These are phyloP conservation scores for Gulo gulo DNA, from an alignment of 2,113 vertebrate genomes.

Conservation along the genomic window DNA sequence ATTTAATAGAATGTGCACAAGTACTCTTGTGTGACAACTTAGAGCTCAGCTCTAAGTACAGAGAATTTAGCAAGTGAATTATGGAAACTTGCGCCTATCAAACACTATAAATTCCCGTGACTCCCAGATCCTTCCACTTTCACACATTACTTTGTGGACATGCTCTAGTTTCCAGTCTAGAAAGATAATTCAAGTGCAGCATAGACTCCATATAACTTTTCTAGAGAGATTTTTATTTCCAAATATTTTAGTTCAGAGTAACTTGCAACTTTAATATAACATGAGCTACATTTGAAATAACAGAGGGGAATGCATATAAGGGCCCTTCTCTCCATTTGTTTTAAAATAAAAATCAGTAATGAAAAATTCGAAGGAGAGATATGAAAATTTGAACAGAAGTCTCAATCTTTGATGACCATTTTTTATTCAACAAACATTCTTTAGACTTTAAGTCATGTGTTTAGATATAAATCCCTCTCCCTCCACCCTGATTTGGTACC, in stretches of 20 bases:
- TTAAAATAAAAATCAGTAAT: slow-evolving; percentile 53
- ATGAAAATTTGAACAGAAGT: not conserved
- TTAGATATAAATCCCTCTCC: not conserved
- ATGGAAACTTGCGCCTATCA: not conserved
- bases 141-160: not conserved
- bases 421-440: not conserved
- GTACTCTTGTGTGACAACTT: not conserved
- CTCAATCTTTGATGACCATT: not conserved
- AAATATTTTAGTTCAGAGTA: slow-evolving; percentile 15
- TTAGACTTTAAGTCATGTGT: not conserved
- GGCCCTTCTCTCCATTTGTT: slow-evolving; percentile 7
- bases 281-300: slow-evolving; percentile 4
- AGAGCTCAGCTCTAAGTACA: slow-evolving; percentile 28
- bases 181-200: not conserved
- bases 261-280: slow-evolving; percentile 18
- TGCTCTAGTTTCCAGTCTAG: not conserved
- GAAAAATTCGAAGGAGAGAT: slow-evolving; percentile 2
- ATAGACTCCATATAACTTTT: not conserved
- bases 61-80: not conserved
- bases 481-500: not conserved
- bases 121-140: not conserved
- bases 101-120: not conserved
- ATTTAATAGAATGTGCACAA: slow-evolving; percentile 7
- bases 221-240: not conserved
- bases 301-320: not conserved